A percentile compares a stretch with the other conserved stretches of the same genome.
These are phyloP conservation scores for Sarcophaga bullata DNA, from an alignment of 1,140 invertebrate genomes.

Conservation along the genomic window DNA sequence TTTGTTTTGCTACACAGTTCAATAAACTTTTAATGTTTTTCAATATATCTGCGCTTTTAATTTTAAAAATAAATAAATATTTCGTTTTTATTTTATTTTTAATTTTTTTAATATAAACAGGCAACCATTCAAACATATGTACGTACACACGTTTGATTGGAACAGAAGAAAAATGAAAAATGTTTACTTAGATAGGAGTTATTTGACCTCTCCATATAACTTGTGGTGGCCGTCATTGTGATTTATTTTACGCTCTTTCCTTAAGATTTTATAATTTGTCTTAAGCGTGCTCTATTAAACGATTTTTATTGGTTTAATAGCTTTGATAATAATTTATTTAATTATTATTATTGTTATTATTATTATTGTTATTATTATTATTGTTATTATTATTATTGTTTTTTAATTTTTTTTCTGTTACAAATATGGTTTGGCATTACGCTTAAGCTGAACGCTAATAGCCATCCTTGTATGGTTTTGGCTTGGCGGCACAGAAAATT, in stretches of 20 bases:
- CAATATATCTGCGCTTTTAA: no score
- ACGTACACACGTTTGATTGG: neutral
- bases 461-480: neutral
- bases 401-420: neutral
- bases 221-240: neutral
- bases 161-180: neutral
- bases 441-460: neutral
- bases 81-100: neutral
- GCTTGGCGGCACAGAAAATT: neutral
- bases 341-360: neutral
- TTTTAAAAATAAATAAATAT: no score
- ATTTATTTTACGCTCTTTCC: neutral
- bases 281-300: conserved; percentile 5
- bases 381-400: neutral
- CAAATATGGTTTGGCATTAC: conserved; percentile 3
- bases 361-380: neutral
- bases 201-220: neutral
- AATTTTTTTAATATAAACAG: neutral
- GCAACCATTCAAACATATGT: neutral
- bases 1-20: neutral
- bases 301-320: neutral
- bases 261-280: neutral
- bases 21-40: neutral
- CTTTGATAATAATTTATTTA: neutral
- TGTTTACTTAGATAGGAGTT: neutral